Percentiles rank a stretch among this genome's conserved stretches.
Evolutionary conservation across 1,140 invertebrate genomes (phyloP).

Genomic region (Temnothorax longispinosus): DNA sequence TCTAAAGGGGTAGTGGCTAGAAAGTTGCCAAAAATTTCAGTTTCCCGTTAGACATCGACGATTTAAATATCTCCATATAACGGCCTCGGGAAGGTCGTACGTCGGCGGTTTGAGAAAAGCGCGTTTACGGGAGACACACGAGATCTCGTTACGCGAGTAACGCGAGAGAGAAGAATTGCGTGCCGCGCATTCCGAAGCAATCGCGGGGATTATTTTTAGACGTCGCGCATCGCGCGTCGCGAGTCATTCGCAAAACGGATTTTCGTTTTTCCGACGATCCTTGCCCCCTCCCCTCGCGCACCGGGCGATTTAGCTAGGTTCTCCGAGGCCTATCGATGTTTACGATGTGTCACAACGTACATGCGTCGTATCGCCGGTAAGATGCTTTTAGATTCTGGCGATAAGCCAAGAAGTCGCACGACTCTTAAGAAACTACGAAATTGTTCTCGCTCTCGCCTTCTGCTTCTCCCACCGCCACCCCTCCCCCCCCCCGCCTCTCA

Average conservation of each 20-base stretch:
- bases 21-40: too few relatives aligned
- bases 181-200: constrained; percentile 41
- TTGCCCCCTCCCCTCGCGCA: not conserved
- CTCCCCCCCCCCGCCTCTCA: not conserved
- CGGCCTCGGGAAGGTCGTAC: not conserved
- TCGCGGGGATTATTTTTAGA: constrained; percentile 58
- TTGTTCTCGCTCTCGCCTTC: not conserved
- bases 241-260: constrained; percentile 42
- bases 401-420: constrained; percentile 26
- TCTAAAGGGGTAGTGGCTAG: too few relatives aligned
- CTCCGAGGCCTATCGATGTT: constrained; percentile 67
- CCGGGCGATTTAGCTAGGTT: constrained; percentile 51
- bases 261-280: constrained; percentile 23
- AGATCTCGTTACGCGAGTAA: not conserved
- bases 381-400: constrained; percentile 70
- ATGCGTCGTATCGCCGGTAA: constrained; percentile 55
- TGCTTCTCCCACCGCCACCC: not conserved
- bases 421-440: constrained; percentile 53
- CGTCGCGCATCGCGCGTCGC: constrained; percentile 22
- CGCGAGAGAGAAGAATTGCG: not conserved
- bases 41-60: too few relatives aligned
- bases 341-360: constrained; percentile 72
- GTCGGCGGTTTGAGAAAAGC: not conserved
- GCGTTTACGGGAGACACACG: not conserved
- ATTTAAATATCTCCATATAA: not conserved